Conservation (phyloP, 2,797 vertebrate species). For the Anguilla obscura region DNA sequence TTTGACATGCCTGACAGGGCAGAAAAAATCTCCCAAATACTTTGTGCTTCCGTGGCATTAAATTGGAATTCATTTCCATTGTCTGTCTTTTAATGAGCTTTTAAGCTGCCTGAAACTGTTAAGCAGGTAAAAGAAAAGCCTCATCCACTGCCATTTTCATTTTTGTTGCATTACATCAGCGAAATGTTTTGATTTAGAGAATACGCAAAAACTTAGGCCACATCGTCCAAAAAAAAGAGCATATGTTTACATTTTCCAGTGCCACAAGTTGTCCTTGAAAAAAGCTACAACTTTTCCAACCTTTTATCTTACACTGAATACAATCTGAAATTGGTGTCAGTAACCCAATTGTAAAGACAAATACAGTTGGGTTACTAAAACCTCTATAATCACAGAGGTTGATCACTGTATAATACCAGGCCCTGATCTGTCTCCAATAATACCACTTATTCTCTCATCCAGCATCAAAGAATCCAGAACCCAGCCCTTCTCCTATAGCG, state of each 20-base stretch:
- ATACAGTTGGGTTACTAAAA: not conserved
- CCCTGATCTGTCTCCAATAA: not conserved
- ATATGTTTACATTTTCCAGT: not conserved
- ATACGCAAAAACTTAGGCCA: not conserved
- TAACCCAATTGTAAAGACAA: not conserved
- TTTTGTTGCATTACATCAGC: conserved; percentile 1
- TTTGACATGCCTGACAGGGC: conserved; percentile 32
- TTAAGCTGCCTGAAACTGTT: conserved; percentile 21
- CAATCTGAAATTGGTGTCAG: not conserved
- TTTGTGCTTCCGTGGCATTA: conserved; percentile 3
- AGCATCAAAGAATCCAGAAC: not conserved
- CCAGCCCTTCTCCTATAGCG: not conserved
- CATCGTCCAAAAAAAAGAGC: not conserved
- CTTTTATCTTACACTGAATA: not conserved
- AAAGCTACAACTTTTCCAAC: not conserved
- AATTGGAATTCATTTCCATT: conserved; percentile 26
- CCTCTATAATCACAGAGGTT: not conserved
- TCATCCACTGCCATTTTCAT: not conserved
- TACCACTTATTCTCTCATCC: not conserved
- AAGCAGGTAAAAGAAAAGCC: conserved; percentile 2
- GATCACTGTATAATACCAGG: conserved; percentile 4
- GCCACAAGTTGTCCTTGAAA: not conserved
- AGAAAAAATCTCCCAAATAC: conserved; percentile 25
- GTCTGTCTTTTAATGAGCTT: conserved; percentile 18
- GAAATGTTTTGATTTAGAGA: conserved; percentile 13